Conservation (phyloP, 2,888 invertebrate species). For the Anticlea derivata region DNA sequence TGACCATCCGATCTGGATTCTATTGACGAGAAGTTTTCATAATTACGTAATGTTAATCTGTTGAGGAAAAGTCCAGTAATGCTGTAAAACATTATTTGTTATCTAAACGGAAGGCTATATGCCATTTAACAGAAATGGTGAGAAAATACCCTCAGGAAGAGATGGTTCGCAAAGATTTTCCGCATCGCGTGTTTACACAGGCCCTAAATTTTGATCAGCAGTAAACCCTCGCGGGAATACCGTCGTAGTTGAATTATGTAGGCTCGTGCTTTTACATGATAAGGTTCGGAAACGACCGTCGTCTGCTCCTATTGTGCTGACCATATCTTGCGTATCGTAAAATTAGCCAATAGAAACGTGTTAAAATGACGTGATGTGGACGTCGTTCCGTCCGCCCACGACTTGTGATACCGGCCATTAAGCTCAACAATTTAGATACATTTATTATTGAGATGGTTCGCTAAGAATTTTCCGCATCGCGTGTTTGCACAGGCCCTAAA, state of each 20-base stretch:
- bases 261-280: conserved; percentile 15
- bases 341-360: conserved; percentile 1
- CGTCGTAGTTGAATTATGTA: conserved; percentile 18
- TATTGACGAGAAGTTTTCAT: neutral
- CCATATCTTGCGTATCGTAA: conserved; percentile 5
- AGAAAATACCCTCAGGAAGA: conserved; percentile 16
- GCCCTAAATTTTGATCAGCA: conserved; percentile 21
- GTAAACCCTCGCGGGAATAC: conserved; percentile 16
- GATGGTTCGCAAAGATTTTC: conserved; percentile 33
- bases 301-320: conserved; percentile 5
- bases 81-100: conserved; percentile 10
- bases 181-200: conserved; percentile 42
- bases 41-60: conserved; percentile 1
- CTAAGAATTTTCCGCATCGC: conserved; percentile 39
- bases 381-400: neutral
- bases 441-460: conserved; percentile 8
- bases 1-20: too few relatives aligned
- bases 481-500: conserved; percentile 57
- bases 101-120: conserved; percentile 6
- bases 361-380: neutral
- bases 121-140: conserved; percentile 17
- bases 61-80: conserved; percentile 4
- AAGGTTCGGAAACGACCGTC: conserved; percentile 8
- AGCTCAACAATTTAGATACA: neutral
- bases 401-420: neutral